Percentiles rank a stretch among this genome's conserved stretches.
phyloP scores from a whole-genome alignment of 2,888 invertebrate species.

The Aethes cnicana region DNA sequence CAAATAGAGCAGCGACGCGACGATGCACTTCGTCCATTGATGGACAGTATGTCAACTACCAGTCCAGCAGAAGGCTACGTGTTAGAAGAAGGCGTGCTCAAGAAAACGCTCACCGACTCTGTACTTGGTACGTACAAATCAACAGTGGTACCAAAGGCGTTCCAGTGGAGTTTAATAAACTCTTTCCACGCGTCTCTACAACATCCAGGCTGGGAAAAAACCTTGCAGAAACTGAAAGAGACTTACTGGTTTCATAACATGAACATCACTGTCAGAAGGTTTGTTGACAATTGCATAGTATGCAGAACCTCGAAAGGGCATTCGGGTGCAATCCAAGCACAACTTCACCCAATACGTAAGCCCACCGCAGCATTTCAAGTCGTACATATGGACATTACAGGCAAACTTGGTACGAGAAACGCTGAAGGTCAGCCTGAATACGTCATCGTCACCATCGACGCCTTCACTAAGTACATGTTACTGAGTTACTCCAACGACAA shows the following conservation, averaged over 20 bases:
- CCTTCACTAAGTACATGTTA: constrained; percentile 33
- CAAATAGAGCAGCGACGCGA: constrained; percentile 34
- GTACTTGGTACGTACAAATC: constrained; percentile 5
- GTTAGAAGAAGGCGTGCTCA: not conserved
- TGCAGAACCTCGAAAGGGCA: constrained; percentile 6
- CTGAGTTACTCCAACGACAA: constrained; percentile 27
- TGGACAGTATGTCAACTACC: not conserved
- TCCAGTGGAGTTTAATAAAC: constrained; percentile 40
- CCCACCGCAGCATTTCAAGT: too few species aligned
- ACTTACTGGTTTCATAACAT: constrained; percentile 32
- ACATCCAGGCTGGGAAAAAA: constrained; percentile 40
- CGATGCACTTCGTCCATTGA: constrained; percentile 27
- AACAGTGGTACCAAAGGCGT: constrained; percentile 35
- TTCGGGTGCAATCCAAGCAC: constrained; percentile 35
- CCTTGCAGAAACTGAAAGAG: constrained; percentile 28
- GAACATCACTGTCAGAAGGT: constrained; percentile 12
- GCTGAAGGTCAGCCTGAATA: constrained; percentile 28
- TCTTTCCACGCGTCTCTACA: constrained; percentile 33
- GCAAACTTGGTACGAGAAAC: constrained; percentile 30
- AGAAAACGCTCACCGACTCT: not conserved
- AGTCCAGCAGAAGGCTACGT: not conserved
- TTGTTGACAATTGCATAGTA: too few species aligned
- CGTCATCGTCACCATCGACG: constrained; percentile 34
- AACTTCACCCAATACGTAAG: constrained; percentile 33
- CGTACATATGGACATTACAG: constrained; percentile 37